Evolutionary conservation across 2,797 vertebrate species (phyloP).

Genomic region (Nannoperca obscura): DNA sequence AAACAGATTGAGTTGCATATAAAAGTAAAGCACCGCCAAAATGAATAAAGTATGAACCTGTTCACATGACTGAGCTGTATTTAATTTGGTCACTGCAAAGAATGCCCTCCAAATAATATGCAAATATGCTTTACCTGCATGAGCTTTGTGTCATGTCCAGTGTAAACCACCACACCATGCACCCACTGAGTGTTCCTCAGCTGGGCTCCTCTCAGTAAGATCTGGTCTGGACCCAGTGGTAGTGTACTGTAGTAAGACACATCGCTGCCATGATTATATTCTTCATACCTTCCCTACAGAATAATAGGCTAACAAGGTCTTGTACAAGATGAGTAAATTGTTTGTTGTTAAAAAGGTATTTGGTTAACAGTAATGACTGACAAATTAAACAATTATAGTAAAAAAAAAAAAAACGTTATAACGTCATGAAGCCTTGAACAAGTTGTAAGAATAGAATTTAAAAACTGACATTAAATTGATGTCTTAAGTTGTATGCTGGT

Average conservation of each 20-base stretch:
- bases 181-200: constrained; percentile 99
- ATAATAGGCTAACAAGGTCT: not conserved
- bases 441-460: no score
- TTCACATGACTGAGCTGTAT: not conserved
- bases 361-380: not conserved
- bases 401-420: no score
- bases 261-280: constrained; percentile 18
- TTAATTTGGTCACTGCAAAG: not conserved
- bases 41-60: not conserved
- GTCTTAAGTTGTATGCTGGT: no score
- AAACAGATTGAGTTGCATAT: not conserved
- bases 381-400: not conserved
- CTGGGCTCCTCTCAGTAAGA: constrained; percentile 96
- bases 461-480: not conserved
- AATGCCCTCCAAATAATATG: not conserved
- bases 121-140: constrained; percentile 91
- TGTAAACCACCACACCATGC: constrained; percentile 97
- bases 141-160: constrained; percentile 98
- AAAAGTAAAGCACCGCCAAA: not conserved
- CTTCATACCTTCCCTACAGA: not conserved
- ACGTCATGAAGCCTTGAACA: no score
- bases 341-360: no score
- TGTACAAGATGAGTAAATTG: not conserved
- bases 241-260: constrained; percentile 85
- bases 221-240: constrained; percentile 96